Conservation (phyloP, 92 coral and sea anemone species). For the Bergia puertoricense region DNA sequence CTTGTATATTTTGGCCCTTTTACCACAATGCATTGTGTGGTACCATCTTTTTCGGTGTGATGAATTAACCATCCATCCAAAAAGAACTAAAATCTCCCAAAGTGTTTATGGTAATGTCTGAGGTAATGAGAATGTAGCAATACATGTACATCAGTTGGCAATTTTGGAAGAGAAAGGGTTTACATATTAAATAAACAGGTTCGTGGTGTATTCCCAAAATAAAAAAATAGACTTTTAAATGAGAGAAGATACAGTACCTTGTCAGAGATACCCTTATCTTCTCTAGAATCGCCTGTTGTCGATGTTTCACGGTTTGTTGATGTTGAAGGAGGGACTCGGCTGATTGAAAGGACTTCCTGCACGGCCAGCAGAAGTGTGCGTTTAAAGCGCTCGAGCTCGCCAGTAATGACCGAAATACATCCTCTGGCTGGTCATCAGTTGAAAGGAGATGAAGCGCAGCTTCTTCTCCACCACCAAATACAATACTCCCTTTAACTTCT, state of each 20-base stretch:
- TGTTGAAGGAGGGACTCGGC: conserved; percentile 24
- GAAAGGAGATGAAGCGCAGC: conserved; percentile 65
- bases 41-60: too few species aligned
- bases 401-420: not conserved
- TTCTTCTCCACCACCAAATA: conserved; percentile 76
- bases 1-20: too few species aligned
- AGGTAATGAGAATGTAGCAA: too few species aligned
- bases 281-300: conserved; percentile 62
- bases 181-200: not conserved
- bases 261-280: conserved; percentile 57
- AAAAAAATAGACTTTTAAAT: not conserved
- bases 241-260: conserved; percentile 39
- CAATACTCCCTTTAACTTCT: conserved; percentile 46
- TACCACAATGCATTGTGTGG: too few species aligned
- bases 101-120: too few species aligned
- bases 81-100: too few species aligned
- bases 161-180: too few species aligned
- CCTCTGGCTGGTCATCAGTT: conserved; percentile 29
- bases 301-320: conserved; percentile 51
- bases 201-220: not conserved
- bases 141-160: too few species aligned
- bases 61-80: too few species aligned
- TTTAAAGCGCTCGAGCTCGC: not conserved
- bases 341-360: conserved; percentile 47
- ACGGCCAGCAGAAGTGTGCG: conserved; percentile 44